These are phyloP conservation scores for Felis chaus DNA, from an alignment of 2,113 vertebrate genomes.

Conservation along the genomic window DNA sequence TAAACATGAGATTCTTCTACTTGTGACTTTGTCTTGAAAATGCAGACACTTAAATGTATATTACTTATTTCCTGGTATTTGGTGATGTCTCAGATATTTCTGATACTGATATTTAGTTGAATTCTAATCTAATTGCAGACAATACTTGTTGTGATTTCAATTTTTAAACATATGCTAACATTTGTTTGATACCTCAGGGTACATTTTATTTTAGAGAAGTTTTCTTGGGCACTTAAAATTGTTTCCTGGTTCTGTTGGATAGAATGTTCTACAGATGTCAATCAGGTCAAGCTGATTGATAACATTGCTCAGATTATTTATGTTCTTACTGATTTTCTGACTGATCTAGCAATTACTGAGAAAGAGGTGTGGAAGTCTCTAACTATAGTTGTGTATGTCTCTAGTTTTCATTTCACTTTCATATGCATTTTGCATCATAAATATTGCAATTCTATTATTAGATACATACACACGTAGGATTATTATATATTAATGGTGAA, in stretches of 20 bases:
- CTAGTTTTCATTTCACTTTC: neutral
- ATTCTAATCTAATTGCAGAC: neutral
- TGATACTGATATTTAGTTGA: neutral
- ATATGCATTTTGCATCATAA: neutral
- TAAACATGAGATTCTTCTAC: neutral
- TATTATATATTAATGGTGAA: neutral
- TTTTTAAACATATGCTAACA: neutral
- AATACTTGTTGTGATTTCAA: neutral
- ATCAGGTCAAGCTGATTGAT: neutral
- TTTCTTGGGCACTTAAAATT: neutral
- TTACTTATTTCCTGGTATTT: neutral
- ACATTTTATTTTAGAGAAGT: neutral
- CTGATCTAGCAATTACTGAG: neutral
- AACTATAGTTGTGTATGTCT: neutral
- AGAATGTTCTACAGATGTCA: neutral
- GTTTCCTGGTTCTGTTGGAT: neutral
- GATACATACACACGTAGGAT: neutral
- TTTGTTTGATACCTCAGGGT: neutral
- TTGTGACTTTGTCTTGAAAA: neutral
- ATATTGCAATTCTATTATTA: neutral
- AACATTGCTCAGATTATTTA: neutral
- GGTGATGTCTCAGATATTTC: neutral
- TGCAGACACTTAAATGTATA: neutral
- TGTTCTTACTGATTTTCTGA: neutral
- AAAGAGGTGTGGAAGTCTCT: neutral